A percentile compares a stretch with the other conserved stretches of the same genome.
These are phyloP conservation scores for Mola mola DNA, from an alignment of 2,113 vertebrate species.

Conservation along the genomic window DNA sequence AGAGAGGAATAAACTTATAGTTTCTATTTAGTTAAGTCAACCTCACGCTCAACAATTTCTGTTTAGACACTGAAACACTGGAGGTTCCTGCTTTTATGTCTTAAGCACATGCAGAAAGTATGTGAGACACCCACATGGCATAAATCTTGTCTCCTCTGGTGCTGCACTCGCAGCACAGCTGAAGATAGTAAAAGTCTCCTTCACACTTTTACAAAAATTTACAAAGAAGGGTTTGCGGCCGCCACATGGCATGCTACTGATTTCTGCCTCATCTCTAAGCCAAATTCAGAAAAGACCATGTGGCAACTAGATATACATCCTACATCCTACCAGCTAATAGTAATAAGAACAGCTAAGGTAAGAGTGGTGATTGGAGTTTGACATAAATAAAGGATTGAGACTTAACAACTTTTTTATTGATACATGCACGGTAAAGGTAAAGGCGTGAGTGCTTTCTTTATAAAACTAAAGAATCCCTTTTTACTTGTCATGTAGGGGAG, in stretches of 20 bases:
- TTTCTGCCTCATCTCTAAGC: neutral
- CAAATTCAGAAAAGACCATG: neutral
- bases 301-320: no score
- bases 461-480: no score
- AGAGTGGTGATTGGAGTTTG: no score
- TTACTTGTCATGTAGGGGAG: no score
- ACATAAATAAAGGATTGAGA: no score
- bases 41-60: slow-evolving; percentile 55
- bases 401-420: no score
- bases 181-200: slow-evolving; percentile 46
- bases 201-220: slow-evolving; percentile 1
- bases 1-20: slow-evolving; percentile 23
- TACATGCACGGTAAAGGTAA: no score
- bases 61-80: slow-evolving; percentile 67
- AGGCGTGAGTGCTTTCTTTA: no score
- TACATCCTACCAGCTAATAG: no score
- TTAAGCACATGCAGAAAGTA: slow-evolving; percentile 61
- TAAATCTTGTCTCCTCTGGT: slow-evolving; percentile 59
- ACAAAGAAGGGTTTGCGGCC: neutral
- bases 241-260: neutral
- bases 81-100: slow-evolving; percentile 60
- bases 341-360: no score
- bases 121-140: slow-evolving; percentile 55
- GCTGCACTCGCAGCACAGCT: slow-evolving; percentile 60
- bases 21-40: no score